A percentile compares a stretch with the other conserved stretches of the same genome.
phyloP scores from a whole-genome alignment of 2,888 invertebrate species.

The Merodon equestris region DNA sequence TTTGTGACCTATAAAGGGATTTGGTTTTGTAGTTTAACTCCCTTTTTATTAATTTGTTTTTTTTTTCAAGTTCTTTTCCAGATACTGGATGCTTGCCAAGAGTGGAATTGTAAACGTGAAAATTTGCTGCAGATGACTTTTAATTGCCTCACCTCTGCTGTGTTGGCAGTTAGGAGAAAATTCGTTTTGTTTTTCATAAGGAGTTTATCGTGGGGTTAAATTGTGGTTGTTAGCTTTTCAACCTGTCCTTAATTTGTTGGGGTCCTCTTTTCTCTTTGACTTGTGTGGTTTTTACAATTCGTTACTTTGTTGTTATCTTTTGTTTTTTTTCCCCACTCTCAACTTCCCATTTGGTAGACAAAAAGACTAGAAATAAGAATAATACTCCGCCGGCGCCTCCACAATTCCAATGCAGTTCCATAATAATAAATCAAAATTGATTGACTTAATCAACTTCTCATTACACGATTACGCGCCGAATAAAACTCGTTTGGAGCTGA shows the following conservation, averaged over 20 bases:
- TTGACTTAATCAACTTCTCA: no score
- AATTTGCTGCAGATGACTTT: slow-evolving; percentile 50
- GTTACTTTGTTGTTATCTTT: not conserved
- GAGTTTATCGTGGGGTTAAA: slow-evolving; percentile 50
- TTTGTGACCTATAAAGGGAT: slow-evolving; percentile 61
- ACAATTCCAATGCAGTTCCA: no score
- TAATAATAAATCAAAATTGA: no score
- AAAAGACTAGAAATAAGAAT: no score
- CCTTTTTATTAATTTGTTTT: slow-evolving; percentile 17
- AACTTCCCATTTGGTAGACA: no score
- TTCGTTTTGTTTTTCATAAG: slow-evolving; percentile 1
- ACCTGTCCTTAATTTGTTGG: slow-evolving; percentile 5
- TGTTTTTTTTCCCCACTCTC: not conserved
- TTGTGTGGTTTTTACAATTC: no score
- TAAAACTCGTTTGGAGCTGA: no score
- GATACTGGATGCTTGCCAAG: slow-evolving; percentile 52
- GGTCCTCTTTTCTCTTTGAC: no score
- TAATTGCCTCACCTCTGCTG: slow-evolving; percentile 57
- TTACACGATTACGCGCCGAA: no score
- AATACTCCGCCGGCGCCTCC: no score
- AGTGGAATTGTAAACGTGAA: slow-evolving; percentile 53
- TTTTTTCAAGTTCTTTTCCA: slow-evolving; percentile 16
- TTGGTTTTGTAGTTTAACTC: no score
- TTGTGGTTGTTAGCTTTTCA: slow-evolving; percentile 31
- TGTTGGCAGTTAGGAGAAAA: slow-evolving; percentile 14